Base-by-base conservation (phyloP, 2,113 vertebrate genomes). In the Xenopus borealis region DNA sequence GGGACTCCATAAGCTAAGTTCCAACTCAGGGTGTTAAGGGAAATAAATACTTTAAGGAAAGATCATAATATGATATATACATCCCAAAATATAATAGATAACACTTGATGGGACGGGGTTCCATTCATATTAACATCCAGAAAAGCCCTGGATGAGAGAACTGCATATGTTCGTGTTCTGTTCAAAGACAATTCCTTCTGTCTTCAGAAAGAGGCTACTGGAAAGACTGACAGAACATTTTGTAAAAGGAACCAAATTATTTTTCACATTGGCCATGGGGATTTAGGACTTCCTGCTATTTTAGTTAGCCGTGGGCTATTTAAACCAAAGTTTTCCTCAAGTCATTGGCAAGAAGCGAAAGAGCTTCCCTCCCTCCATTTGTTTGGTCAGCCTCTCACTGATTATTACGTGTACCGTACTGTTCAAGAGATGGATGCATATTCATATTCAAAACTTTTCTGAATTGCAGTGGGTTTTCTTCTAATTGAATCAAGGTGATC, bases 251-350 rank as follows among this genome's bases (percentile, higher is more conserved):
- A 84, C 75, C 96, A 99, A 83, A 88, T 99, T 0, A 1, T 98
- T 77, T 98, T 98, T 85, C 81, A 95, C 86, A 88, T 98, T 0
- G 95, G 95, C 0, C 94, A 98, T 0, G 96, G 96, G 0, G 79
- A 75, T 0, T 89, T 99, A 69, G 76, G 85, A 30, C 82, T 85
- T 47, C 92, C 95, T 0, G 92, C 95, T 0, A 83, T 99, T 81
- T 91, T 99, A 2, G 93, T 98, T 2, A 97, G 94, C 80, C 91
- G 91, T 82, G 97, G 94, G 78, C 86, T 99, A 6, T 97, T 98
- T 80, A 88, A 84, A 80, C 95, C 96, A 0, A 11, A 66, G 20
- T 80, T 92, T 69, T 84, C 85, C 0, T 47, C 81, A 0, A 17
- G 55, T 9, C 80, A 85, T 19, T 99, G 97, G 97, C 89, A 82